Evolutionary conservation across 2,113 vertebrate species (phyloP), one percentile per base, ranked within the genome.

Genomic region (Ciconia boyciana): DNA sequence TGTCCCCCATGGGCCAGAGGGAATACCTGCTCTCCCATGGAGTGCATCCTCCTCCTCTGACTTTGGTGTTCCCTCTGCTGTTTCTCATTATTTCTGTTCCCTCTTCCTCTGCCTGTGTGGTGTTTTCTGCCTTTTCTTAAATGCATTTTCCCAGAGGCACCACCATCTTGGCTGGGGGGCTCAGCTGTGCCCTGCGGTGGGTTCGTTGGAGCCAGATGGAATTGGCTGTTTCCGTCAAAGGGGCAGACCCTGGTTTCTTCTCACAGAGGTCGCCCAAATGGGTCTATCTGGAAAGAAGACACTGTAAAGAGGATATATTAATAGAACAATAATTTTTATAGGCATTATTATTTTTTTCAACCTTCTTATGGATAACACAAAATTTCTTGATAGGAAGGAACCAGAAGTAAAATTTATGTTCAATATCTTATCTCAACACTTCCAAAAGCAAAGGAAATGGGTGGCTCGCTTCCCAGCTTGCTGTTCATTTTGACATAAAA

Each of bases 191-290:
- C 26, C 36, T 78, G n/a, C 1, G 0, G 3, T 22, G 26, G 6
- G 6, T 34, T 65, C 0, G 0, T 7, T 34, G 39, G 54, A 93
- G 32, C 24, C 34, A 41, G 13, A 7, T 46, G 25, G 25, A n/a
- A 61, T 8, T 13, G 6, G 21, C 25, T 44, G 13, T 25, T 3
- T 43, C 25, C 2, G 4, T 22, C 16, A 70, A 74, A 3, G 2
- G 21, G 4, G 3, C 3, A 85, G 54, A 39, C 12, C 28, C 31
- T 8, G 14, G 20, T 11, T 34, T 90, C 16, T 76, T 32, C n/a
- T 83, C 48, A 54, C 14, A 72, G 31, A 52, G 14, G n/a, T 21
- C 9, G 54, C 8, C 7, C 44, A 86, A 60, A 71, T 24, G 6
- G 7, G 13, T 49, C 7, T 70, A 17, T 28, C 16, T 51, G 11